A percentile compares a stretch with the other conserved stretches of the same genome.
These are phyloP conservation scores for Cinara cedri DNA, from an alignment of 2,888 invertebrate genomes.

Conservation along the genomic window DNA sequence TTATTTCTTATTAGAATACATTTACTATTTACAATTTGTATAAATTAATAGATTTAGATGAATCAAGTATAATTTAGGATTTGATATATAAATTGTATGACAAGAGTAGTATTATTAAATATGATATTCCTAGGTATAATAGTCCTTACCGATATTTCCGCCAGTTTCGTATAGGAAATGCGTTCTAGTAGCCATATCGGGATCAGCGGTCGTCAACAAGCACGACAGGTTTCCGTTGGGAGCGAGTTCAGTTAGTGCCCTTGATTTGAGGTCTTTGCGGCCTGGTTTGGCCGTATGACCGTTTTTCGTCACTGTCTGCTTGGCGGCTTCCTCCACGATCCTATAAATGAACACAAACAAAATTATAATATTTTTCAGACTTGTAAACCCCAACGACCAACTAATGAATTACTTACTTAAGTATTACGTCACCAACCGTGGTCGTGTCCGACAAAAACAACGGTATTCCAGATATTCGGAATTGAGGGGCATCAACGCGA, in stretches of 20 bases:
- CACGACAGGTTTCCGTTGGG: constrained; percentile 63
- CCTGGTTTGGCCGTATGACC: constrained; percentile 38
- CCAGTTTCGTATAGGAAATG: constrained; percentile 66
- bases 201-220: constrained; percentile 62
- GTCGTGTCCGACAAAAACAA: constrained; percentile 63
- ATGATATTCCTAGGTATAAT: background rate
- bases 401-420: constrained; percentile 62
- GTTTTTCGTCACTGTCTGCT: constrained; percentile 41
- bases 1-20: too few relatives aligned
- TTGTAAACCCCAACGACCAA: background rate
- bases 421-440: constrained; percentile 65
- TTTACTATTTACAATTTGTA: too few relatives aligned
- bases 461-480: constrained; percentile 62
- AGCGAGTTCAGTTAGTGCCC: constrained; percentile 61
- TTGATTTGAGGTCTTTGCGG: constrained; percentile 60
- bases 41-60: too few relatives aligned
- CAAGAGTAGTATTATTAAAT: background rate
- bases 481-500: constrained; percentile 63
- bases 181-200: constrained; percentile 63
- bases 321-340: constrained; percentile 50
- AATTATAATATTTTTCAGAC: background rate
- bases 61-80: background rate
- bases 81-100: background rate
- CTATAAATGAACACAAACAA: constrained; percentile 13
- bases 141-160: constrained; percentile 66